Percentiles rank a stretch among this genome's conserved stretches.
Evolutionary conservation across 2,797 vertebrate species (phyloP).

Genomic region (Gymnopithys bicolor): DNA sequence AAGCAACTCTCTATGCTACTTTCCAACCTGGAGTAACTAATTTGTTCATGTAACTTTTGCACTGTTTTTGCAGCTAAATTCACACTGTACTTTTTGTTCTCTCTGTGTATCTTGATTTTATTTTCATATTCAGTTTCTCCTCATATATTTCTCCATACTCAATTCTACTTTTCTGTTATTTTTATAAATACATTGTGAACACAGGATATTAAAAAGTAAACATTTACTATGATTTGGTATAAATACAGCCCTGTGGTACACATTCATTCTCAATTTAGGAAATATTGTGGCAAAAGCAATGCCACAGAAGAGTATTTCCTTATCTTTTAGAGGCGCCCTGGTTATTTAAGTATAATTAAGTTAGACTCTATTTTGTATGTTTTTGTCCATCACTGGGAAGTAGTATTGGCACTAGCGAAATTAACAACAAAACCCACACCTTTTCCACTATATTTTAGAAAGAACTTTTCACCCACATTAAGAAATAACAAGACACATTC

Average conservation of each 20-base stretch:
- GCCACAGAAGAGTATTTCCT: constrained; percentile 33
- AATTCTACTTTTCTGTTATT: background rate
- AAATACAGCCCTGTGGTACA: background rate
- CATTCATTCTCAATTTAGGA: constrained; percentile 36
- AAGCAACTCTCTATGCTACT: background rate
- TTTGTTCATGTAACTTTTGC: background rate
- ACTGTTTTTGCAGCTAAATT: background rate
- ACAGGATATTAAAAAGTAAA: constrained; percentile 26
- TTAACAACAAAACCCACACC: constrained; percentile 8
- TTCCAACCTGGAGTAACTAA: background rate
- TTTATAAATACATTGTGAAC: background rate
- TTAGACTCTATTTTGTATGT: background rate
- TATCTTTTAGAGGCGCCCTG: constrained; percentile 22
- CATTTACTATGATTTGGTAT: background rate
- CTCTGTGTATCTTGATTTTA: background rate
- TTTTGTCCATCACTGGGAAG: constrained; percentile 17
- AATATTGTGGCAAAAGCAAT: constrained; percentile 26
- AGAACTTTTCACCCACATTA: background rate
- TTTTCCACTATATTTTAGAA: background rate
- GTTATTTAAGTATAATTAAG: constrained; percentile 43
- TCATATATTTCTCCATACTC: background rate
- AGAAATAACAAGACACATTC: background rate
- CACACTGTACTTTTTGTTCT: background rate
- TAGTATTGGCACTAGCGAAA: background rate
- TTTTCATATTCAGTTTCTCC: background rate